Conservation (phyloP, 2,113 vertebrate genomes). For the Actinemys pallida region DNA sequence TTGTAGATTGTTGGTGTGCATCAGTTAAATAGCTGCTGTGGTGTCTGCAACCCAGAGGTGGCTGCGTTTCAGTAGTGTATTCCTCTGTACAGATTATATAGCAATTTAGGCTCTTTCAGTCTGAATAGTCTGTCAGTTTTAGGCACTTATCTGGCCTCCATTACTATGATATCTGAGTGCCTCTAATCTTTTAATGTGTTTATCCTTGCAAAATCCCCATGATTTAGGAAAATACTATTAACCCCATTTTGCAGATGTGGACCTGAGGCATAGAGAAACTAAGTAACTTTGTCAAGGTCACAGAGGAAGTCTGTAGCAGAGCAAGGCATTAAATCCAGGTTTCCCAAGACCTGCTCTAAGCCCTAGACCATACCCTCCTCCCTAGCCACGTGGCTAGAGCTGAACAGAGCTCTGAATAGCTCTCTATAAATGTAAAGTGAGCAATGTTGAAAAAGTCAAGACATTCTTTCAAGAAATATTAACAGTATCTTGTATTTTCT, state of each 20-base stretch:
- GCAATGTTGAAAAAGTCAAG: slow-evolving; percentile 34
- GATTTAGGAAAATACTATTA: not conserved
- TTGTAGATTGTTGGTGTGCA: not conserved
- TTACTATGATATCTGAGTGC: not conserved
- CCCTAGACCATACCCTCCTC: not conserved
- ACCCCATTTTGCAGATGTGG: not conserved
- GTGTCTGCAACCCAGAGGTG: not conserved
- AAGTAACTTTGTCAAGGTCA: rapidly evolving
- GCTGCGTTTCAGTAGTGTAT: not conserved
- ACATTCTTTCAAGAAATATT: not conserved
- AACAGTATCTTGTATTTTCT: slow-evolving; percentile 29
- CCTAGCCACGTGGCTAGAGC: not conserved
- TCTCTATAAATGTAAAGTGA: not conserved
- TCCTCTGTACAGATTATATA: not conserved
- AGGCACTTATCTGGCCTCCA: not conserved
- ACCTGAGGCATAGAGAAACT: not conserved
- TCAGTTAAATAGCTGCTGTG: not conserved
- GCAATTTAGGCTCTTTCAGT: not conserved
- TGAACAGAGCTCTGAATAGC: not conserved
- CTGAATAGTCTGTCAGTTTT: not conserved
- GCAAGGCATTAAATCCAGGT: not conserved
- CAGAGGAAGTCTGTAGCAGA: not conserved
- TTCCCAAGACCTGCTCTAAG: not conserved
- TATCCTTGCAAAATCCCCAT: not conserved
- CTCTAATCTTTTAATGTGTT: not conserved